Conservation (phyloP, 2,888 invertebrate genomes). For the Ectemnius cavifrons region DNA sequence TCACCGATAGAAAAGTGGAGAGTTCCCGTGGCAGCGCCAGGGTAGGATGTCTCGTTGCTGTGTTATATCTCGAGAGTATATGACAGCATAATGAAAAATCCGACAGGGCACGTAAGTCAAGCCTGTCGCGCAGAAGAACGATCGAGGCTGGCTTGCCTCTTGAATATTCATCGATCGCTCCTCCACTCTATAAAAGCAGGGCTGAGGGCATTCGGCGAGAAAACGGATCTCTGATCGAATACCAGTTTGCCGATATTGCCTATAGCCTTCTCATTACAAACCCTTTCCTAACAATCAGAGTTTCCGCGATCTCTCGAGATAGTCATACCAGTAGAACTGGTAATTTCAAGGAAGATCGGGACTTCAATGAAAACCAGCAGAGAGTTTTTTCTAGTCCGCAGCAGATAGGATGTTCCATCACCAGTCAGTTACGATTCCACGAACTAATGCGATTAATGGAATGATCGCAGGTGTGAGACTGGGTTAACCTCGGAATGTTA, state of each 20-base stretch:
- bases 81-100: slow-evolving; percentile 64
- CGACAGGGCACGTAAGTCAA: slow-evolving; percentile 58
- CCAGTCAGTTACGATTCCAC: not conserved
- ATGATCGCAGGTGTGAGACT: slow-evolving; percentile 66
- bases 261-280: not conserved
- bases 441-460: slow-evolving; percentile 63
- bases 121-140: slow-evolving; percentile 55
- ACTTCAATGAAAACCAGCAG: not conserved
- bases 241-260: slow-evolving; percentile 20
- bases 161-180: slow-evolving; percentile 63
- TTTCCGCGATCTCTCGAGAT: too few species aligned
- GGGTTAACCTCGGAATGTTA: slow-evolving; percentile 69
- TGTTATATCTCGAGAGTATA: slow-evolving; percentile 48
- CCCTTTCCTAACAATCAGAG: too few species aligned
- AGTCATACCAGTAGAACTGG: too few species aligned
- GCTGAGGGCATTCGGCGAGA: slow-evolving; percentile 4
- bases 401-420: not conserved
- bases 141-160: slow-evolving; percentile 56
- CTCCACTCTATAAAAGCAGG: slow-evolving; percentile 7
- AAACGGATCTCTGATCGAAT: slow-evolving; percentile 28
- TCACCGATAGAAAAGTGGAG: too few species aligned
- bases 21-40: slow-evolving; percentile 1
- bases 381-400: not conserved
- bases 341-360: too few species aligned
- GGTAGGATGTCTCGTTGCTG: slow-evolving; percentile 42